Conservation (phyloP, 2,113 vertebrate species). For the Nymphicus hollandicus region DNA sequence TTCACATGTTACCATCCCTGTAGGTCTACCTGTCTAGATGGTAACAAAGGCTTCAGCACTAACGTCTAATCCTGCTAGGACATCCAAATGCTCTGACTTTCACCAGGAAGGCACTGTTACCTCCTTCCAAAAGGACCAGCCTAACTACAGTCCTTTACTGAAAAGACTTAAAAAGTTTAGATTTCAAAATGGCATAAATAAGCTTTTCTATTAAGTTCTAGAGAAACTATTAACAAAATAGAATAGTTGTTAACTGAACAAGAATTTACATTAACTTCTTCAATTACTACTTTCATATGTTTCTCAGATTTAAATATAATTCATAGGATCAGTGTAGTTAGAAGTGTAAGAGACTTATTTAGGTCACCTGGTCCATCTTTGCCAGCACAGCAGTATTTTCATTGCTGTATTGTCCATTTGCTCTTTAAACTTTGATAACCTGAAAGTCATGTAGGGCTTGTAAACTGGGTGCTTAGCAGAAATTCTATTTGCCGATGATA, state of each 20-base stretch:
- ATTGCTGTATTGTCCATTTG: not conserved
- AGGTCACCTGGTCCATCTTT: not conserved
- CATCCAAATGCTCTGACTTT: not conserved
- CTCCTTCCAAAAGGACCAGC: not conserved
- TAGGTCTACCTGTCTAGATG: not conserved
- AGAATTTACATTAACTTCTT: not conserved
- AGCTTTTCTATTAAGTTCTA: not conserved
- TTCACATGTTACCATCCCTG: not conserved
- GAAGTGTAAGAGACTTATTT: not conserved
- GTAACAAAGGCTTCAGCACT: not conserved
- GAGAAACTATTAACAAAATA: not conserved
- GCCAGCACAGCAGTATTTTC: not conserved
- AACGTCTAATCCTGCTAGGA: not conserved
- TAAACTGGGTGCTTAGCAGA: not conserved
- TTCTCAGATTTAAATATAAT: constrained; percentile 1
- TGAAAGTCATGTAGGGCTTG: not conserved
- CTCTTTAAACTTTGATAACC: constrained; percentile 20
- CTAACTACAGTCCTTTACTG: not conserved
- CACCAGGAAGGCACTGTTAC: not conserved
- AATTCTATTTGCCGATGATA: constrained; percentile 5
- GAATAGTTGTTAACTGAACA: not conserved
- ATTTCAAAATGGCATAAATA: not conserved
- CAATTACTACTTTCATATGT: not conserved
- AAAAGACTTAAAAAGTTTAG: not conserved
- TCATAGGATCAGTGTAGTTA: not conserved